phyloP scores from a whole-genome alignment of 2,888 invertebrate genomes.

The Campoplex capitator region DNA sequence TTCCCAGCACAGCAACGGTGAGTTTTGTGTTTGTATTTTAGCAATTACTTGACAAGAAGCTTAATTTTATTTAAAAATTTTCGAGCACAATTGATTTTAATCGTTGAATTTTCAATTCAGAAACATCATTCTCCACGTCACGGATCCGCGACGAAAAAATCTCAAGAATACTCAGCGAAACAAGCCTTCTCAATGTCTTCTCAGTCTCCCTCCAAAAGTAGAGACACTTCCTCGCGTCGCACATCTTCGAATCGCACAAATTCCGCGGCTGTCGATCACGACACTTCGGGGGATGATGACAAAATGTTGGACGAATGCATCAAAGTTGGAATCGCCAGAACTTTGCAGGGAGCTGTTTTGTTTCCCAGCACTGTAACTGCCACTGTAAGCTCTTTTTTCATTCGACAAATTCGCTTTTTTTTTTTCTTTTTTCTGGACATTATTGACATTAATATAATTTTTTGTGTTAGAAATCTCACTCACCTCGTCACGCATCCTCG shows the following conservation, averaged over 20 bases:
- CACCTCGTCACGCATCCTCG: neutral
- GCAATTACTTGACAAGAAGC: neutral
- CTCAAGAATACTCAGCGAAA: constrained; percentile 28
- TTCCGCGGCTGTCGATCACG: constrained; percentile 12
- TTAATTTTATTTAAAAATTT: neutral
- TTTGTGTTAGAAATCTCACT: neutral
- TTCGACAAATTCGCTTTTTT: neutral
- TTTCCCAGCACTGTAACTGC: constrained; percentile 25
- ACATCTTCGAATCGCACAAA: neutral
- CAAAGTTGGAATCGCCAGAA: constrained; percentile 87
- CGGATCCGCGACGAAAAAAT: constrained; percentile 40
- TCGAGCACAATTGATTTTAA: neutral
- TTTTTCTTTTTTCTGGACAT: neutral
- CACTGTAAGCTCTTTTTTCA: neutral
- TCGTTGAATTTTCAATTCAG: constrained; percentile 6
- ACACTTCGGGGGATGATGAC: constrained; percentile 82
- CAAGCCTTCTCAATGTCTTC: constrained; percentile 23
- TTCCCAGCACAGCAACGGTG: neutral
- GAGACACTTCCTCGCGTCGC: neutral
- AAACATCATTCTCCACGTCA: constrained; percentile 45
- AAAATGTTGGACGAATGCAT: constrained; percentile 89
- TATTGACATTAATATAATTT: neutral
- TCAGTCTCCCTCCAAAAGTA: neutral
- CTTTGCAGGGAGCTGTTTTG: constrained; percentile 14
- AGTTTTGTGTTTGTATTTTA: neutral